Conservation (phyloP, 1,140 invertebrate genomes). For the Drosophila parvula region DNA sequence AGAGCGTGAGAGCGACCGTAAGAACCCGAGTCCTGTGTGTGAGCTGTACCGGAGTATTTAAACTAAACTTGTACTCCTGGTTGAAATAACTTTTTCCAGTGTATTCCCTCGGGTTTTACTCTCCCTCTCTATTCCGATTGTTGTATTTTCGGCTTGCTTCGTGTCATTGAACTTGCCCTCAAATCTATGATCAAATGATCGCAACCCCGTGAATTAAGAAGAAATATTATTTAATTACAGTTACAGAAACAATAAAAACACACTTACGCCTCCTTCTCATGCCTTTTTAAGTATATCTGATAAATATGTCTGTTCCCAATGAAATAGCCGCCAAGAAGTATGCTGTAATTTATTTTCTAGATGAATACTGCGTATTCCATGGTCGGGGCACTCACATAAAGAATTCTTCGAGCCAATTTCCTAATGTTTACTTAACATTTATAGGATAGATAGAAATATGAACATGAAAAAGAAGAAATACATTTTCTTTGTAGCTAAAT, state of each 20-base stretch:
- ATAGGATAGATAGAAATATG: neutral
- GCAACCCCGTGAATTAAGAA: neutral
- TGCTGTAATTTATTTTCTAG: neutral
- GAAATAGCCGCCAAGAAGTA: neutral
- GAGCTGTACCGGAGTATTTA: constrained; percentile 16
- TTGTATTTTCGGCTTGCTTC: neutral
- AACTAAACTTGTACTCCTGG: neutral
- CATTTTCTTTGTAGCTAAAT: too few species aligned
- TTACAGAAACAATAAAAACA: too few species aligned
- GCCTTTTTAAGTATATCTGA: neutral
- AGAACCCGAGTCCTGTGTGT: neutral
- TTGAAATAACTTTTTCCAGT: constrained; percentile 9
- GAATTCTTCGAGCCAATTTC: neutral
- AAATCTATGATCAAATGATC: constrained; percentile 1
- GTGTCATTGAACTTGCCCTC: constrained; percentile 24
- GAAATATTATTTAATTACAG: neutral
- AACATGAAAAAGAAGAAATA: neutral
- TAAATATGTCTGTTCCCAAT: too few species aligned
- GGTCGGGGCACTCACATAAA: too few species aligned
- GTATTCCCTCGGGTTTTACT: constrained; percentile 2
- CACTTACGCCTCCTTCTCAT: too few species aligned
- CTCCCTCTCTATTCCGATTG: neutral
- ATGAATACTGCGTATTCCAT: too few species aligned
- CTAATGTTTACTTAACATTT: neutral
- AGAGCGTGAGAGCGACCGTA: constrained; percentile 8